phyloP scores from a whole-genome alignment of 2,113 vertebrate genomes.

The Baryphthengus martii region DNA sequence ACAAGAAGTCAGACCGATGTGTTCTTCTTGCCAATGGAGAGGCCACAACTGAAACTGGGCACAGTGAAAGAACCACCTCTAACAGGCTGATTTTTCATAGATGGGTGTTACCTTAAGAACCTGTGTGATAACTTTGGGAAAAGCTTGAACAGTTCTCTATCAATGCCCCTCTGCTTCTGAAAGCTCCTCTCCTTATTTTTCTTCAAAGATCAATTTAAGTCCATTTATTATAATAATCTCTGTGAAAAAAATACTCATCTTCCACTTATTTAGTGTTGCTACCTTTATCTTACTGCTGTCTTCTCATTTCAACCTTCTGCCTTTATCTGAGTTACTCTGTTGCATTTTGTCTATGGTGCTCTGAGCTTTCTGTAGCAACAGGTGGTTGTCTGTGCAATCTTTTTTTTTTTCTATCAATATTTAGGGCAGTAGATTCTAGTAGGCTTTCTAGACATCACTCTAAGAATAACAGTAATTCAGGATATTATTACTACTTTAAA shows the following conservation, averaged over 20 bases:
- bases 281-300: neutral
- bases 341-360: neutral
- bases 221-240: neutral
- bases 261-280: neutral
- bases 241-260: neutral
- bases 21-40: neutral
- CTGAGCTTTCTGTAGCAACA: neutral
- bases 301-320: neutral
- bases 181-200: neutral
- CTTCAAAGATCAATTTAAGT: neutral
- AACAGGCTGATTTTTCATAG: neutral
- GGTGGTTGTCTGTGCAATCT: neutral
- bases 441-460: neutral
- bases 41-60: neutral
- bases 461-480: neutral
- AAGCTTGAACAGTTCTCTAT: neutral
- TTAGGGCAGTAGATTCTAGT: neutral
- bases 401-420: neutral
- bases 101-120: neutral
- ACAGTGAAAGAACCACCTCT: neutral
- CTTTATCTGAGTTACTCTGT: neutral
- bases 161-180: neutral
- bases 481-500: neutral
- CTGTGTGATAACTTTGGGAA: neutral
- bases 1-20: neutral